Conservation (phyloP, 2,888 invertebrate species). For the Eupsilia transversa region DNA sequence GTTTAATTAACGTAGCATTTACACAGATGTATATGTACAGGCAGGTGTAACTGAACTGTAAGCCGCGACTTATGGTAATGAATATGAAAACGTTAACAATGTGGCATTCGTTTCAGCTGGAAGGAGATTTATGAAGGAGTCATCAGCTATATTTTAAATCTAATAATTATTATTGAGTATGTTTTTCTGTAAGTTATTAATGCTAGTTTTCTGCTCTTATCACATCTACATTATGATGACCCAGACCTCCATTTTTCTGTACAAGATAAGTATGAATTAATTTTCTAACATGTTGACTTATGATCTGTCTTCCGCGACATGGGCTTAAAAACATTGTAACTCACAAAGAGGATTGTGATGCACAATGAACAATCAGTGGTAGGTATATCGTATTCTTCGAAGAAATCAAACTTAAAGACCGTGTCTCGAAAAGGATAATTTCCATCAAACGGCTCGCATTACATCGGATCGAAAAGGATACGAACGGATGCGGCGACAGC, state of each 20-base stretch:
- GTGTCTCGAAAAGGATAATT: too few species aligned
- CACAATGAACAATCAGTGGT: not conserved
- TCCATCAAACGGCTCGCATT: too few species aligned
- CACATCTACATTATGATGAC: not conserved
- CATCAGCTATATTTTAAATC: not conserved
- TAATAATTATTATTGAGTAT: not conserved
- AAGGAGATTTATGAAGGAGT: not conserved
- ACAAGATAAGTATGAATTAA: not conserved
- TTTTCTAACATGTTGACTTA: not conserved
- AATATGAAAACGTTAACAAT: not conserved
- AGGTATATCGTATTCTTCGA: not conserved
- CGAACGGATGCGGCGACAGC: too few species aligned
- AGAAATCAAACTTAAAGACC: not conserved
- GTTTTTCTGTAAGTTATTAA: not conserved
- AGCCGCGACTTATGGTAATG: not conserved
- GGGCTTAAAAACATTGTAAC: not conserved
- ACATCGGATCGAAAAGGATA: too few species aligned
- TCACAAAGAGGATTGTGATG: conserved; percentile 8
- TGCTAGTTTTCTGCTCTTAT: not conserved
- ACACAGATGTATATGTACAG: conserved; percentile 37
- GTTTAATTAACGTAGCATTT: conserved; percentile 23
- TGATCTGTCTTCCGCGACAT: not conserved
- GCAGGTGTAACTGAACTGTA: conserved; percentile 4
- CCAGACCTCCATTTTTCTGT: not conserved
- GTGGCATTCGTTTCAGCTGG: not conserved